Conservation (phyloP, 2,797 vertebrate genomes). For the Premnoplex brunnescens region DNA sequence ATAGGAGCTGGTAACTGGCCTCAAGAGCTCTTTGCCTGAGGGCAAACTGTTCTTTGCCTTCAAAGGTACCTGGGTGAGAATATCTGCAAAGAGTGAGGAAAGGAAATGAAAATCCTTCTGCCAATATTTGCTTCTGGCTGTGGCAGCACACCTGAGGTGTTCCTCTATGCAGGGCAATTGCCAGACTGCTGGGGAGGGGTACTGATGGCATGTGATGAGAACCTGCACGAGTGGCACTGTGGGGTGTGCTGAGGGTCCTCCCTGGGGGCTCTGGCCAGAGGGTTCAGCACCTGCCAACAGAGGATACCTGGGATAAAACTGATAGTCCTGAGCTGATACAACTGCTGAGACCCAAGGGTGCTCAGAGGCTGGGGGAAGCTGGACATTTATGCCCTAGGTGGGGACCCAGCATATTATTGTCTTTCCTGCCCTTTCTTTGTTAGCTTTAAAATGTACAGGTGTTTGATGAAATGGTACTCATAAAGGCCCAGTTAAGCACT, state of each 20-base stretch:
- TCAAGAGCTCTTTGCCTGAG: rapidly evolving
- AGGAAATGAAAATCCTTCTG: neutral
- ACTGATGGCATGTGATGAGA: rapidly evolving
- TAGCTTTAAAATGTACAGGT: neutral
- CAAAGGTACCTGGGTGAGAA: neutral
- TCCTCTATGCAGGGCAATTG: neutral
- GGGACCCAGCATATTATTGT: neutral
- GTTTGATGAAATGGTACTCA: neutral
- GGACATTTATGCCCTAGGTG: rapidly evolving
- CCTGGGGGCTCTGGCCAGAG: rapidly evolving
- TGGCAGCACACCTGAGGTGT: neutral
- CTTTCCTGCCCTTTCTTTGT: neutral
- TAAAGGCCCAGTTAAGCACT: neutral
- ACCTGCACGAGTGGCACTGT: rapidly evolving
- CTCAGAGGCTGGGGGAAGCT: rapidly evolving
- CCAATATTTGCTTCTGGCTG: neutral
- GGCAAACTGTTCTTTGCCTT: neutral
- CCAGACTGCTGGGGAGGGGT: neutral
- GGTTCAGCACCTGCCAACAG: rapidly evolving
- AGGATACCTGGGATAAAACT: neutral
- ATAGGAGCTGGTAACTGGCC: neutral
- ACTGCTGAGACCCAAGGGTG: rapidly evolving
- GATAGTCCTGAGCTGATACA: neutral
- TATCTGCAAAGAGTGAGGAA: rapidly evolving
- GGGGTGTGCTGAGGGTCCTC: neutral